These are phyloP conservation scores for Sinopyrophorus schimmeli DNA, from an alignment of 2,888 invertebrate species.

Conservation along the genomic window DNA sequence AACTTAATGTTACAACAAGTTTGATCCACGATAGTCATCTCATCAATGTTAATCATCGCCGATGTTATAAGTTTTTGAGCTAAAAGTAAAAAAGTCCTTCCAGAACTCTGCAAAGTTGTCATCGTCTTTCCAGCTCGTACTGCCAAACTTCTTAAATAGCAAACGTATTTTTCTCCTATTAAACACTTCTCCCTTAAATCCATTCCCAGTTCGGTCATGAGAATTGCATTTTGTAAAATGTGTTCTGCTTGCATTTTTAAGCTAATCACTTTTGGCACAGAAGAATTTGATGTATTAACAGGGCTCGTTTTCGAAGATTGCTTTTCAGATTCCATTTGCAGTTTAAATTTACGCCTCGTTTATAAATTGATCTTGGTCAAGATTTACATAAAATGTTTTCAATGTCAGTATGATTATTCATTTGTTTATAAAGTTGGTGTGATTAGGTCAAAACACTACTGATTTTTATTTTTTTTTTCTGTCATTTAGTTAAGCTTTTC, in stretches of 20 bases:
- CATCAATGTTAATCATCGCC: slow-evolving; percentile 40
- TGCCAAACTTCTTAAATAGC: slow-evolving; percentile 49
- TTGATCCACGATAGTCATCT: slow-evolving; percentile 32
- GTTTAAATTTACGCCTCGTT: no score
- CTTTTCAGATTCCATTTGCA: not conserved
- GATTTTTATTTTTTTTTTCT: no score
- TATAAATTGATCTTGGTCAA: no score
- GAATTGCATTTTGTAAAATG: slow-evolving; percentile 48
- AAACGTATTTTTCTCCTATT: slow-evolving; percentile 52
- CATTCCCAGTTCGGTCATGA: slow-evolving; percentile 54
- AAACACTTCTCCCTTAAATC: slow-evolving; percentile 51
- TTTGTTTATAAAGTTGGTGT: no score
- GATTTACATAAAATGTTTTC: no score
- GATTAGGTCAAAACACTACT: no score
- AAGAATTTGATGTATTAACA: not conserved
- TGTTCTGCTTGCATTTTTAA: slow-evolving; percentile 43
- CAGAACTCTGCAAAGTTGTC: slow-evolving; percentile 47
- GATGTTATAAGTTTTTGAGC: slow-evolving; percentile 48
- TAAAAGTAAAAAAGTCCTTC: slow-evolving; percentile 47
- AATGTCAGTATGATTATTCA: no score
- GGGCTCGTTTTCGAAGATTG: not conserved
- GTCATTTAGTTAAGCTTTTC: no score
- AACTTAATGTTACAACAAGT: slow-evolving; percentile 38
- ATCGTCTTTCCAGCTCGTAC: slow-evolving; percentile 50
- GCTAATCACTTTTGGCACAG: slow-evolving; percentile 23